A percentile compares a stretch with the other conserved stretches of the same genome.
These are phyloP conservation scores for Sepiola atlantica DNA, from an alignment of 2,888 invertebrate genomes.

Conservation along the genomic window DNA sequence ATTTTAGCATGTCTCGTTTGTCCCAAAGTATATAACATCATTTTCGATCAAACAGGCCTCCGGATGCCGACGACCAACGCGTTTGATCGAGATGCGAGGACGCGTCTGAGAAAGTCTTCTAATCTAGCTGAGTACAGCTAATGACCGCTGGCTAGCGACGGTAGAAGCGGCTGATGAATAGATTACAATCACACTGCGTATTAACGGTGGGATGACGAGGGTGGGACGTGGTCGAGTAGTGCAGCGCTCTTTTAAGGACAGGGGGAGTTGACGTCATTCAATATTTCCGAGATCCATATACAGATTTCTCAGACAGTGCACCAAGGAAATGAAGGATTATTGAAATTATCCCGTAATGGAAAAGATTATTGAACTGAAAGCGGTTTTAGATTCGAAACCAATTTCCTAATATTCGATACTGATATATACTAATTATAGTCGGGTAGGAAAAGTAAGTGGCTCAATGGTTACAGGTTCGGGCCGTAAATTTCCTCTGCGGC, in stretches of 20 bases:
- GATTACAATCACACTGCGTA: neutral
- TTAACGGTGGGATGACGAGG: no score
- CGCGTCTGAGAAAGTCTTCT: neutral
- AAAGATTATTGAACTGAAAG: conserved; percentile 19
- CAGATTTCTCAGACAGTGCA: neutral
- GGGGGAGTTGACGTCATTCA: neutral
- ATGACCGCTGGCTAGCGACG: neutral
- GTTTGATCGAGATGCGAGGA: no score
- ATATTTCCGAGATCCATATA: neutral
- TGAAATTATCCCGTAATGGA: neutral
- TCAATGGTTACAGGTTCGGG: no score
- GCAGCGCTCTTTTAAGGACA: neutral
- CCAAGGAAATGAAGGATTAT: neutral
- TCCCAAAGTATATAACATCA: no score
- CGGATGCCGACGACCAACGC: no score
- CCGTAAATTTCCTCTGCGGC: no score
- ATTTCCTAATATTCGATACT: neutral
- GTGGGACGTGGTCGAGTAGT: neutral
- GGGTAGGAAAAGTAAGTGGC: no score
- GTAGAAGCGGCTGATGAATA: neutral
- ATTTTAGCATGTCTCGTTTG: no score
- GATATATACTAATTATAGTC: neutral
- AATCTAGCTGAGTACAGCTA: neutral
- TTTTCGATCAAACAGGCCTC: no score
- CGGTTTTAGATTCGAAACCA: neutral